Base-by-base conservation (phyloP, 2,888 invertebrate genomes). In the Chymomyza procnemis region DNA sequence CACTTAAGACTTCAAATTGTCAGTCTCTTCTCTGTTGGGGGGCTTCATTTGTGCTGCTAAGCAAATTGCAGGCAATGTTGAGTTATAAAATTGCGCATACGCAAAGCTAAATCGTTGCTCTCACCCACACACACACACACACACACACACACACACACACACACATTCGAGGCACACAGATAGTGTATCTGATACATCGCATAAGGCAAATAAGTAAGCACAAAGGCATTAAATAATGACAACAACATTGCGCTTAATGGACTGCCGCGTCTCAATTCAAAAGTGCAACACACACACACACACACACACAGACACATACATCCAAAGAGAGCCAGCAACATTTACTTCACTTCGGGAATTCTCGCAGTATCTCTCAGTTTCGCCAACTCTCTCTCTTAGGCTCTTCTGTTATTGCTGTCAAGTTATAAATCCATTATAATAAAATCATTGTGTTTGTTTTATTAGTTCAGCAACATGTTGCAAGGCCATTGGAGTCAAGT, bases 361-460 rank as follows among this genome's bases (percentile, higher is more conserved):
- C 50, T 50, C 16, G 3, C 50, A 8, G 26, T 12, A 41, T 34
- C 19, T 48, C 52, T 41, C 65, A 50, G n/a, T n/a, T 58, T 41
- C 58, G 58, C 34, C 62, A 56, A 14, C 30, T 56, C 52, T 58
- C 48, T 50, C 50, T 46, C 21, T n/a, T n/a, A n/a, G n/a, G 30
- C 57, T 19, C 55, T 59, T 61, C 26, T 41, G n/a, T n/a, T 41
- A 2, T 41, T 48, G 75, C 73, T 79, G 75, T 77, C 78, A 82
- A 87, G 82, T 84, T 88, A 84, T 83, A 89, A 89, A 88, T 89
- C 81, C 84, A 88, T 85, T 85, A 84, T 87, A 87, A 86, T 86
- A 79, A 84, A 79, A 85, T 88, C 79, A 87, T 84, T 88, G 85
- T 88, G 84, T 80, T 86, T 87, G 78, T 85, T 88, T 89, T 85